These are phyloP conservation scores for Polypedilum vanderplanki DNA, from an alignment of 1,140 invertebrate species.

Conservation along the genomic window DNA sequence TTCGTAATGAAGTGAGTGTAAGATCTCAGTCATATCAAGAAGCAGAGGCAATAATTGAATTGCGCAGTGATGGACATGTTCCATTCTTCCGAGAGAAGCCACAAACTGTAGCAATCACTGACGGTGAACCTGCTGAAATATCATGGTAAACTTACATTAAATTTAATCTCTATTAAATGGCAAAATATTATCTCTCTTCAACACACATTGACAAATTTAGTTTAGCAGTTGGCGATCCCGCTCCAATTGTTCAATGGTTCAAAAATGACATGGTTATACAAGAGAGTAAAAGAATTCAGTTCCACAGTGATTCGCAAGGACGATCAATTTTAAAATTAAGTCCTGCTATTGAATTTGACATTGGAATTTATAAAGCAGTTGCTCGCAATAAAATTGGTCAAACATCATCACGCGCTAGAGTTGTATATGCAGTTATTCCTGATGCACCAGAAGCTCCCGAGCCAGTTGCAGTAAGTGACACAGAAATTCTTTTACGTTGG, in stretches of 20 bases:
- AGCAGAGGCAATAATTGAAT: conserved; percentile 73
- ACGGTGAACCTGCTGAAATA: conserved; percentile 69
- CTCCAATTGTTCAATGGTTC: conserved; percentile 92
- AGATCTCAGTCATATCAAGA: conserved; percentile 73
- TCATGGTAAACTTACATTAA: no score
- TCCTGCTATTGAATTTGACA: conserved; percentile 69
- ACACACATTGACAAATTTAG: no score
- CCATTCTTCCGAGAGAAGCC: conserved; percentile 80
- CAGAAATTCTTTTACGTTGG: conserved; percentile 82
- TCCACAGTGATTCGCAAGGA: conserved; percentile 66
- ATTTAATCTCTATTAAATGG: no score
- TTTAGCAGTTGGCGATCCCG: conserved; percentile 81
- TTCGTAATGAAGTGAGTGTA: conserved; percentile 73
- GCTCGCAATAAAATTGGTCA: conserved; percentile 80
- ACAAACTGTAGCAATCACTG: conserved; percentile 66
- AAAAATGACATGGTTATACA: conserved; percentile 82
- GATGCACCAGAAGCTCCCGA: conserved; percentile 81
- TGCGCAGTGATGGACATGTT: conserved; percentile 66
- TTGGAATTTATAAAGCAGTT: conserved; percentile 92
- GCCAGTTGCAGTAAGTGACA: conserved; percentile 71
- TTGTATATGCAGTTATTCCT: conserved; percentile 67
- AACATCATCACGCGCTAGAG: conserved; percentile 62
- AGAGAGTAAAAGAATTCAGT: conserved; percentile 69
- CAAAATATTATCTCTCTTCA: no score
- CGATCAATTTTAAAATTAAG: conserved; percentile 69